Evolutionary conservation across 2,888 invertebrate genomes (phyloP), one percentile per base, ranked within the genome.

Genomic region (Saturnia japonica): DNA sequence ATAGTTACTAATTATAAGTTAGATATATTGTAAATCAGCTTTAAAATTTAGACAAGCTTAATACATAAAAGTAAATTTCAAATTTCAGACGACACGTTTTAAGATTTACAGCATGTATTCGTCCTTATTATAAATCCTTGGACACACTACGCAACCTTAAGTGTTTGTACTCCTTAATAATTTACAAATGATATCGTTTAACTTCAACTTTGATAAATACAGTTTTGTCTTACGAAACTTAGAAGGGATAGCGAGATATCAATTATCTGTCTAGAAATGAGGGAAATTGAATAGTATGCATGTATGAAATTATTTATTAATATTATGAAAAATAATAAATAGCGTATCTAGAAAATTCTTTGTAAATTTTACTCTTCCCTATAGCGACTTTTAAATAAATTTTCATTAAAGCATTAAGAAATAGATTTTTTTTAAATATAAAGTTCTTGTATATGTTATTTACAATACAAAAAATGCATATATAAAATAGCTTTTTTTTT

Each of bases 41-140:
- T 84, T 84, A 82, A 80, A 77, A 45, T 54, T 74, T 78, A 82
- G 78, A 76, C 75, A 80, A 77, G 80, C 82, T 78, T 83, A 71
- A 42, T n/a, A 54, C 57, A 28, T 25, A 14, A 60, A 28, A 28
- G 14, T 60, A 28, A 25, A 12, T 22, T 69, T 14, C 14, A 47
- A 47, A 25, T 69, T 69, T 40, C 16, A n/a, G 43, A 51, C 34
- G 40, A 47, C 69, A 51, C 45, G 28, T 69, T 69, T 69, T 57
- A 57, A 25, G 8, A 69, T 19, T 43, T 62, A 54, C 22, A 54
- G 22, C 12, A 9, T 54, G 54, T 54, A 34, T 54, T 22, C 12
- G 11, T 54, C 22, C 22, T 22, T 22, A 54, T 47, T 54, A 22
- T 54, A 54, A 11, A 22, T 22, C 22, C 19, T 16, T 19, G n/a